Base-by-base conservation (phyloP, 2,888 invertebrate species). In the Agrochola litura region DNA sequence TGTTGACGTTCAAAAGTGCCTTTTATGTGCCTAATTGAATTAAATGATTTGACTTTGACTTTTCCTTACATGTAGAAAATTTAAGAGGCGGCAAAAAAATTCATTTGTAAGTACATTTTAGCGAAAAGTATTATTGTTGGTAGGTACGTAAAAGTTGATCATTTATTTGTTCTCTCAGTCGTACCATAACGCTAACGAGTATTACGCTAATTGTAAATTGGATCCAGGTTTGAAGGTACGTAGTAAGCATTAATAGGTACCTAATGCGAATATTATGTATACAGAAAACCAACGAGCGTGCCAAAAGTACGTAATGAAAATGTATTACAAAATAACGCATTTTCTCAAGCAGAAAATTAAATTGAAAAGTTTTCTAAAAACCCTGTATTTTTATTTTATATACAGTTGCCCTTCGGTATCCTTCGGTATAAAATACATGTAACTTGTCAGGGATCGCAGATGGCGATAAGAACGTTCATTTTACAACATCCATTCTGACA, bases 101-200 rank as follows among this genome's bases (percentile, higher is more conserved):
- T 16, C 8, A 30, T 52, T 67, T 22, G 12, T 14, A 49, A 37
- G 0, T 37, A 22, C 14, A 12, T 64, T 63, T 46, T 30, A 43
- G 10, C 14, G 30, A 54, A 19, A 66, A 68, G 0, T n/a, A 30
- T 73, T 37, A 37, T 54, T 61, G 25, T 68, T 52, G 12, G 0
- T 25, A 30, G 12, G 0, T 25, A 30, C 1, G 19, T n/a, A 74
- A 69, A 65, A 58, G 43, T 66, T 58, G 1, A 61, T 64, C 1
- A 80, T n/a, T 43, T 37, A 63, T 81, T 70, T 37, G 70, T 70
- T 61, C 19, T 14, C 25, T 76, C 56, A 70, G 25, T 41, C 61
- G 30, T 65, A 54, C 8, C 6, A 43, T 73, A 68, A 67, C 25
- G 61, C 22, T 56, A 54, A 54, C 19, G 66, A 49, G 25, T 25